Conservation (phyloP, 2,888 invertebrate species). For the Serrognathus titanus region DNA sequence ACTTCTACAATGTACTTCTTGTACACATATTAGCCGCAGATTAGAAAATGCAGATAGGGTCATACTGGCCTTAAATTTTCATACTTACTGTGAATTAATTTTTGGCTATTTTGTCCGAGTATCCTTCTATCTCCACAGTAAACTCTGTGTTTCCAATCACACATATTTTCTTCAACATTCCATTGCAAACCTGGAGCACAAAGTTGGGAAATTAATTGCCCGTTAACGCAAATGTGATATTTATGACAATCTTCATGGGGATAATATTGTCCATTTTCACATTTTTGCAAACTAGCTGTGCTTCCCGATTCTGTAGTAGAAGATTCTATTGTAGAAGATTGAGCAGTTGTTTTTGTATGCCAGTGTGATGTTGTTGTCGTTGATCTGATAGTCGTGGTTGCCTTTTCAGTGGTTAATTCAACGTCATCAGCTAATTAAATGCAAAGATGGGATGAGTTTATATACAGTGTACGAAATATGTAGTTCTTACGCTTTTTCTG, state of each 20-base stretch:
- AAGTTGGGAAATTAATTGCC: slow-evolving; percentile 62
- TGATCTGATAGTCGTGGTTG: slow-evolving; percentile 7
- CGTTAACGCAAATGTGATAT: slow-evolving; percentile 77
- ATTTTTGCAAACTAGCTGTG: slow-evolving; percentile 37
- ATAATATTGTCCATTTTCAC: slow-evolving; percentile 72
- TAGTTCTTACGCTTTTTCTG: slow-evolving; percentile 31
- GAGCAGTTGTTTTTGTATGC: slow-evolving; percentile 21
- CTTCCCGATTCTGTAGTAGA: slow-evolving; percentile 22
- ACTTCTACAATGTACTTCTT: no score
- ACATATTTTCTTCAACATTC: slow-evolving; percentile 62
- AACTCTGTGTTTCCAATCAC: slow-evolving; percentile 71
- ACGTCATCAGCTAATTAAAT: neutral
- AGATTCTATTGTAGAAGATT: slow-evolving; percentile 38
- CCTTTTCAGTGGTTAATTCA: neutral
- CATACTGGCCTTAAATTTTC: no score
- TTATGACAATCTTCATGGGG: slow-evolving; percentile 69
- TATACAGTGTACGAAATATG: neutral
- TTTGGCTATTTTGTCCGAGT: slow-evolving; percentile 13
- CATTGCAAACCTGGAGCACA: slow-evolving; percentile 78
- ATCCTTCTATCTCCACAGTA: slow-evolving; percentile 52
- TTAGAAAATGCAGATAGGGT: no score
- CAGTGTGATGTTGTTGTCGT: slow-evolving; percentile 3
- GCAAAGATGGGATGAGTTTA: neutral
- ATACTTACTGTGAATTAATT: slow-evolving; percentile 16
- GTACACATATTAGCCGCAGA: no score